Evolutionary conservation across 2,888 invertebrate species (phyloP), one percentile per base, ranked within the genome.

Genomic region (Xiphydria camelus): DNA sequence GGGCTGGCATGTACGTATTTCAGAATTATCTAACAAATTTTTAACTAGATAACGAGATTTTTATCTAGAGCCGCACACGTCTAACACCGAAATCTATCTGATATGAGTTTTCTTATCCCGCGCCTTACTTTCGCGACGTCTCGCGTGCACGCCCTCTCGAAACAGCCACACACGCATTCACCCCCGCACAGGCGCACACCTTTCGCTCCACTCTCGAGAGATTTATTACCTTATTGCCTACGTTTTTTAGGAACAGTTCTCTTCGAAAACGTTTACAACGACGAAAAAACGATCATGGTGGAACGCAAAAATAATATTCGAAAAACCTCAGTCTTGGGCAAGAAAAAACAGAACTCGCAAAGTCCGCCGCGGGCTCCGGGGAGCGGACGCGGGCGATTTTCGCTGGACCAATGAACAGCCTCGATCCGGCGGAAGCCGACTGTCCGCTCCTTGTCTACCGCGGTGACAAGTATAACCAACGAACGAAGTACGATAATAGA

Each of bases 81-180:
- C 75, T 75, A 75, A 75, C 75, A 75, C 65, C 70, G 69, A 75
- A 67, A 73, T 74, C 74, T 73, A 73, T 68, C 62, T 75, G 75
- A 75, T 75, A 75, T 75, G 75, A 72, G 71, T 75, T 70, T 68
- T 59, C 61, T 63, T 62, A 64, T 64, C 63, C 48, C 44, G 42
- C 21, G 14, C 5, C 22, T 17, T 4, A 2, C 36, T 36, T 22
- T 36, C 36, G 10, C 37, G 14, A 5, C 14, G 14, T 37, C 14
- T 14, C 15, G 4, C 45, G 36, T 36, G 41, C 31, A 18, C 41
- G 35, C 44, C 31, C 26, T 39, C 55, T 51, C 49, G n/a, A n/a
- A n/a, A 29, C 29, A 10, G 29, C 54, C 61, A 45, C 49, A 17
- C 59, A 34, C 43, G 15, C 58, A 50, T 53, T 48, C 57, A 51